Base-by-base conservation (phyloP, 2,113 vertebrate species). In the Dicerorhinus sumatrensis region DNA sequence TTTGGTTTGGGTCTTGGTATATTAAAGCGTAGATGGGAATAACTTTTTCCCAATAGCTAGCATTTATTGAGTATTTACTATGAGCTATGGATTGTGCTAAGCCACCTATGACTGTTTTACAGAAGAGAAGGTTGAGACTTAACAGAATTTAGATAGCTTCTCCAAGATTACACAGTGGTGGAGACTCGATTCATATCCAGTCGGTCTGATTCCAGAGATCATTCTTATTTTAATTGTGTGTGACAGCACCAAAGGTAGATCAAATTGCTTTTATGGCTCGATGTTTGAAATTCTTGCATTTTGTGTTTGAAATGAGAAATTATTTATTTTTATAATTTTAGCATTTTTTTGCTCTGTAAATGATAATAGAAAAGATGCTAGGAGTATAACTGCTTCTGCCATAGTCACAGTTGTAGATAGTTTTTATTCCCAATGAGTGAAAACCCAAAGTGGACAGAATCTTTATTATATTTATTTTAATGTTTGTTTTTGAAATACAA, bases 301-400 rank as follows among this genome's bases (percentile, higher is more conserved):
- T 54, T 70, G 29, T 46, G 23, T 18, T 91, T 73, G 67, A 73
- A 87, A 51, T 88, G 72, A 48, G 31, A 69, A 79, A 42, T 54
- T 80, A 12, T 54, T 65, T 92, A 58, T 96, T 84, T 89, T 83
- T 69, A 69, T 80, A 36, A 87, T 75, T 81, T 60, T 63, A 36
- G 2, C 16, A 70, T 46, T 69, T 93, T 85, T 83, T 25, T 63
- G 42, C 39, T 79, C 23, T 67, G 46, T 54, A 39, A 69, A 75
- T 86, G 63, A 90, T 48, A 86, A 69, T 36, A 42, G 29, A 46
- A 89, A 90, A 73, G 29, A 54, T 86, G 31, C 10, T 51, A 80
- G 10, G 25, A 18, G 12, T 60, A 6, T 73, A 58, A 29, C 54
- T 90, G 29, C 51, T 77, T 89, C 60, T 4, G 27, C 10, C 69